phyloP scores from a whole-genome alignment of 2,888 invertebrate species.

The Chrysopilus asiliformis region DNA sequence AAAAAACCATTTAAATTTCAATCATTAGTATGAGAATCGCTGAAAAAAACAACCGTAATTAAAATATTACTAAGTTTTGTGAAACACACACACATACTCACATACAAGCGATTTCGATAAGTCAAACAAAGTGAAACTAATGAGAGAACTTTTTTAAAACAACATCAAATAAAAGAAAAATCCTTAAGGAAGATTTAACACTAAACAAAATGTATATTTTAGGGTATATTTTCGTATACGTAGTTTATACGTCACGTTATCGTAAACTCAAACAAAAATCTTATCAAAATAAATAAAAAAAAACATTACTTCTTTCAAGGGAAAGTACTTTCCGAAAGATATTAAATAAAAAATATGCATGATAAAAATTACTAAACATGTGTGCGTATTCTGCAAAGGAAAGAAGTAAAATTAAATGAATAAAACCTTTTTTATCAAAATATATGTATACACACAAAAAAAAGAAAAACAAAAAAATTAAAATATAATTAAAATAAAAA shows the following conservation, averaged over 20 bases:
- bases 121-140: no score
- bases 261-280: slow-evolving; percentile 10
- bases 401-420: slow-evolving; percentile 6
- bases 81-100: no score
- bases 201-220: slow-evolving; percentile 10
- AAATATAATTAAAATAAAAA: slow-evolving; percentile 8
- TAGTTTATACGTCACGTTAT: slow-evolving; percentile 13
- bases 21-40: no score
- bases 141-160: no score
- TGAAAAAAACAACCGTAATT: no score
- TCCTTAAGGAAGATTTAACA: no score
- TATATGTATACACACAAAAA: slow-evolving; percentile 11
- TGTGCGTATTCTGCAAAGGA: slow-evolving; percentile 4
- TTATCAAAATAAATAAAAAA: slow-evolving; percentile 6
- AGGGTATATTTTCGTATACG: slow-evolving; percentile 18
- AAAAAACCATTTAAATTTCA: no score
- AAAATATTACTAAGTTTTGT: no score
- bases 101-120: no score
- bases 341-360: slow-evolving; percentile 13
- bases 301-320: no score
- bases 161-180: no score
- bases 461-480: slow-evolving; percentile 10
- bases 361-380: slow-evolving; percentile 10
- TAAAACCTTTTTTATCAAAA: slow-evolving; percentile 12
- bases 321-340: no score